Evolutionary conservation across 2,797 vertebrate genomes (phyloP), one percentile per base, ranked within the genome.

Genomic region (Perdix hodgsoniae): DNA sequence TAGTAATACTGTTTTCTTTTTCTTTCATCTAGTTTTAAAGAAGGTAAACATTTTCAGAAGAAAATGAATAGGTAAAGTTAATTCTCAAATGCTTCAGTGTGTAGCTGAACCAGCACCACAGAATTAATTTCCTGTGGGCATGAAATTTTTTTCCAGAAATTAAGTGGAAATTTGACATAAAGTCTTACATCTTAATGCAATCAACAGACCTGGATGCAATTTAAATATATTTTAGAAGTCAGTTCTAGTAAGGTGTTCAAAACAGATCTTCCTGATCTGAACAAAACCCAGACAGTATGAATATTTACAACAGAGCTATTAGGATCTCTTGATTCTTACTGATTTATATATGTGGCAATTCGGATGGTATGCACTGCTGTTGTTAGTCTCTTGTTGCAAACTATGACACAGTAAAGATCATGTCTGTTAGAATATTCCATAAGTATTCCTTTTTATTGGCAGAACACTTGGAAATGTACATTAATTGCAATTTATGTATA

Each of bases 91-190:
- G 0, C 39, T 65, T 64, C 14, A 9, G 2, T 24, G 4, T 27
- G 14, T n/a, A 63, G 8, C 17, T 91, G 67, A 73, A 88, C 8
- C 1, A 9, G 14, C 24, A 81, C 22, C 0, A 0, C 12, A 50
- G 23, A 90, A 69, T 1, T 42, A 6, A 60, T 60, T 89, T 73
- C 26, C 29, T 78, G 14, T 17, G 17, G 3, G 3, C 8, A 33
- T 37, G 6, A 88, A 16, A 2, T 14, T 1, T 33, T 91, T 80
- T 87, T 66, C 33, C 52, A 56, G 21, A 5, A 75, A 80, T n/a
- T 4, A 89, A 87, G 31, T 31, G 6, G 9, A 82, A 91, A 72
- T 27, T 27, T 78, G 10, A 86, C 84, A 50, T n/a, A 12, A 80
- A 88, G 81, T 63, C 33, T 65, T 37, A 54, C 3, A 3, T 81